Evolutionary conservation across 1,140 invertebrate species (phyloP).

Genomic region (Calephelis nemesis): DNA sequence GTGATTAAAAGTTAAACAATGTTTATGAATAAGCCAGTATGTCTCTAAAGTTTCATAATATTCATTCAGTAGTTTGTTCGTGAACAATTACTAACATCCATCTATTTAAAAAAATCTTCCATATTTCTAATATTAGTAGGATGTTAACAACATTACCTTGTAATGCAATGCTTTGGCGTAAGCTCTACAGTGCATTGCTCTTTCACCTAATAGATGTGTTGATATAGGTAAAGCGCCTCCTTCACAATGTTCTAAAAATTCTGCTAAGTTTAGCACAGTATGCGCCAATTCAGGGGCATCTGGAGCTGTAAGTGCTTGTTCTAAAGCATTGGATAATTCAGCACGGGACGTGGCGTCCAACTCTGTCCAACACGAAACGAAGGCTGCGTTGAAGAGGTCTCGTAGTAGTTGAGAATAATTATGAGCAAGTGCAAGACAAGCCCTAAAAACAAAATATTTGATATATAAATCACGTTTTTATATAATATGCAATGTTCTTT

Average conservation of each 20-base stretch:
- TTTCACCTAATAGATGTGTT: slow-evolving; percentile 88
- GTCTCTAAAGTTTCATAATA: no score
- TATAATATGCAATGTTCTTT: neutral
- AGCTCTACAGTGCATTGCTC: slow-evolving; percentile 92
- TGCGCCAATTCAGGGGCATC: slow-evolving; percentile 98
- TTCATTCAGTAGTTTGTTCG: no score
- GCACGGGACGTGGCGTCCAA: slow-evolving; percentile 89
- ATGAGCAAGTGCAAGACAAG: slow-evolving; percentile 95
- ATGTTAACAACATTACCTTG: slow-evolving; percentile 79
- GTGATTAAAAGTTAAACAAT: no score
- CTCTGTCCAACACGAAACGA: slow-evolving; percentile 99
- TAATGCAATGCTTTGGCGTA: slow-evolving; percentile 98
- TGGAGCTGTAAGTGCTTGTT: slow-evolving; percentile 94
- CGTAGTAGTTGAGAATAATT: slow-evolving; percentile 95
- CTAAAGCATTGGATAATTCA: slow-evolving; percentile 92
- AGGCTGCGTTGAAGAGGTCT: slow-evolving; percentile 98
- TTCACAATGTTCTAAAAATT: slow-evolving; percentile 99
- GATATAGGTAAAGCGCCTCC: slow-evolving; percentile 96
- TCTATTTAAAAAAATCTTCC: no score
- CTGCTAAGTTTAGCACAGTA: slow-evolving; percentile 97
- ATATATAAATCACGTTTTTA: neutral
- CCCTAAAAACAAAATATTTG: slow-evolving; percentile 68
- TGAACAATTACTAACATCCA: no score
- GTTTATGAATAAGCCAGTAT: no score
- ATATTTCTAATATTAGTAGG: no score